These are phyloP conservation scores for Acanthosepion lycidas DNA, from an alignment of 2,888 invertebrate genomes.

Conservation along the genomic window DNA sequence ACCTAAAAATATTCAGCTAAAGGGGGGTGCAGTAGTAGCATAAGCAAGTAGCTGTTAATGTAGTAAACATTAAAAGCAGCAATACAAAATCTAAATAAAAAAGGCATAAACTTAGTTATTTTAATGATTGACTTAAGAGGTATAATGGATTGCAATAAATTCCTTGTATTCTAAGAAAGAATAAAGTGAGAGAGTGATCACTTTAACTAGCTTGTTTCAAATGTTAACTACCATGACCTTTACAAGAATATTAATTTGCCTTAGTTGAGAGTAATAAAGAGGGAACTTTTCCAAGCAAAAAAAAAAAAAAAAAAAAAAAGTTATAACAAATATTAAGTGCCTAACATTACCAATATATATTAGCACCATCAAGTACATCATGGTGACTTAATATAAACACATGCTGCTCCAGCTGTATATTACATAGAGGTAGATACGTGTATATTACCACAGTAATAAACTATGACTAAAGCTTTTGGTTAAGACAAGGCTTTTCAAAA, in stretches of 20 bases:
- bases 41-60: too few species aligned
- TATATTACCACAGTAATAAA: background rate
- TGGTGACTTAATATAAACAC: background rate
- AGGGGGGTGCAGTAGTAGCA: background rate
- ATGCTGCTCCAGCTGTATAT: background rate
- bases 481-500: background rate
- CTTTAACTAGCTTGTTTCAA: background rate
- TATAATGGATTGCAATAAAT: too few species aligned
- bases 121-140: too few species aligned
- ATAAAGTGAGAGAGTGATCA: too few species aligned
- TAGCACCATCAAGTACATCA: background rate
- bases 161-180: too few species aligned
- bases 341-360: background rate
- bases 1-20: too few species aligned
- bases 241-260: conserved; percentile 20
- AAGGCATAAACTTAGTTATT: too few species aligned
- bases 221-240: background rate
- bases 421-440: background rate
- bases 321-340: background rate
- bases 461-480: background rate
- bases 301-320: background rate
- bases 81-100: too few species aligned
- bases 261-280: background rate
- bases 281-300: background rate
- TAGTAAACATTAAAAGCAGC: too few species aligned